Conservation (phyloP, 2,113 vertebrate genomes). For the Neogobius melanostomus region DNA sequence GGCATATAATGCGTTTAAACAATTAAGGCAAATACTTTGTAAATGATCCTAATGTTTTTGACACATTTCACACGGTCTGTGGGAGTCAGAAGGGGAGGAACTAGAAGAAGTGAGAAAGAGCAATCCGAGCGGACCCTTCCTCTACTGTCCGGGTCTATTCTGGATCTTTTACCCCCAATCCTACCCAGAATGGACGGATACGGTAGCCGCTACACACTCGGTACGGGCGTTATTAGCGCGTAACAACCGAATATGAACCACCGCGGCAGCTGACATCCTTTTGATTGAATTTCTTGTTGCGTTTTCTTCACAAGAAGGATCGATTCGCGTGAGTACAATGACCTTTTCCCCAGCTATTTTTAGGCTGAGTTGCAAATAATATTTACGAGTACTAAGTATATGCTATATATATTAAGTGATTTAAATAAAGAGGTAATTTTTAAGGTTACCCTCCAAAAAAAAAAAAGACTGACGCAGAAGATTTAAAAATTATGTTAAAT, state of each 20-base stretch:
- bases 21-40: too few species aligned
- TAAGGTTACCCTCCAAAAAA: not conserved
- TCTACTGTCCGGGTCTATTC: not conserved
- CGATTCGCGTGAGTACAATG: conserved; percentile 48
- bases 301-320: not conserved
- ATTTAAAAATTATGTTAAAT: not conserved
- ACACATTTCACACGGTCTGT: not conserved
- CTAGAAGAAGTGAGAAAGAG: not conserved
- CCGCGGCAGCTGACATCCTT: not conserved
- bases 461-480: not conserved
- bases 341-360: conserved; percentile 24
- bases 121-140: not conserved
- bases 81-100: not conserved
- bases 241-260: not conserved
- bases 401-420: not conserved
- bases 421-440: not conserved
- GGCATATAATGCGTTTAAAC: too few species aligned
- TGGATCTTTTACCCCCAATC: not conserved
- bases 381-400: not conserved
- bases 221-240: not conserved
- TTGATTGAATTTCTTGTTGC: not conserved
- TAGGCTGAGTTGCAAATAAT: not conserved
- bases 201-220: rapidly evolving
- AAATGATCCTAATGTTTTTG: too few species aligned
- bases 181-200: not conserved